Evolutionary conservation across 2,113 vertebrate species (phyloP).

Genomic region (Rhinopomastus cyanomelas): DNA sequence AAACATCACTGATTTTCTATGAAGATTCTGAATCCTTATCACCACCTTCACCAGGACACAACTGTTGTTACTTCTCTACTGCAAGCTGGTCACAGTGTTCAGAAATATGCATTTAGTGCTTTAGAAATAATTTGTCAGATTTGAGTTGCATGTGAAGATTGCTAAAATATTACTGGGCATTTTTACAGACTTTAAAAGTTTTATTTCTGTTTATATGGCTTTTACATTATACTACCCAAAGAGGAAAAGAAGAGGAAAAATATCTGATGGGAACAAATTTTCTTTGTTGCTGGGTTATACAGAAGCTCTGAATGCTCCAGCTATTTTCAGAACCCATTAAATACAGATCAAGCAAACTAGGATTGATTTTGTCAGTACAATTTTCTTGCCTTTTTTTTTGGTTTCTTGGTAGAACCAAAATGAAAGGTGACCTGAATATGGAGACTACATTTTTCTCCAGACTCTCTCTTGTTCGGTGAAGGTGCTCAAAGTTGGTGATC

Average conservation of each 20-base stretch:
- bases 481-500: neutral
- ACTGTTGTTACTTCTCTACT: neutral
- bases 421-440: neutral
- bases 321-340: slow-evolving; percentile 6
- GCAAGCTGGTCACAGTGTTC: neutral
- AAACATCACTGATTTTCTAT: neutral
- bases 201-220: neutral
- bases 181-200: neutral
- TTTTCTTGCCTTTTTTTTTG: neutral
- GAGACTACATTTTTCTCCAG: neutral
- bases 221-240: neutral
- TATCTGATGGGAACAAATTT: neutral
- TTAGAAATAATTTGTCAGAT: neutral
- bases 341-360: neutral
- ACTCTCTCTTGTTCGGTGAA: neutral
- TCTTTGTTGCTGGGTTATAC: neutral
- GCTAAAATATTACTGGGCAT: neutral
- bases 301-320: neutral
- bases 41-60: neutral
- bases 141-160: neutral
- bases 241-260: neutral
- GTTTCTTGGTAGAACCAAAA: neutral
- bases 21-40: neutral
- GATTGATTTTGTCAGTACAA: neutral
- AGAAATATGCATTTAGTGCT: neutral